Conservation (phyloP, 1,140 invertebrate genomes). For the Andrena cerasifolii region DNA sequence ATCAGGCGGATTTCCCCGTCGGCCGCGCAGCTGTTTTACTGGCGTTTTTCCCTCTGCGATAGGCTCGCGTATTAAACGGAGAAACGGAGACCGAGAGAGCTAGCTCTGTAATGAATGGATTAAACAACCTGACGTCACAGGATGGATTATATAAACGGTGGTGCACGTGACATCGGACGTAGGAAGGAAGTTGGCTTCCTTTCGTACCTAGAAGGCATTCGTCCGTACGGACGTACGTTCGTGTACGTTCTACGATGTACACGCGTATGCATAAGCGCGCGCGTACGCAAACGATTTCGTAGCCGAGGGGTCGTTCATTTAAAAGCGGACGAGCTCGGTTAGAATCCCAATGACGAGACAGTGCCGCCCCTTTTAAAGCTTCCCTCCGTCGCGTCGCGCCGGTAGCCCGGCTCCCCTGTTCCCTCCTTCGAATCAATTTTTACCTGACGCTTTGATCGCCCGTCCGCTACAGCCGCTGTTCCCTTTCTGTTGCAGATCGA, state of each 20-base stretch:
- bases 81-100: slow-evolving; percentile 28
- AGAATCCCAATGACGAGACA: slow-evolving; percentile 62
- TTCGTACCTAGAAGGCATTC: slow-evolving; percentile 72
- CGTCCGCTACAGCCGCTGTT: neutral
- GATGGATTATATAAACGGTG: slow-evolving; percentile 75
- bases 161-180: slow-evolving; percentile 73
- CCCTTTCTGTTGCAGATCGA: neutral
- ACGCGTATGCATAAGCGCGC: neutral
- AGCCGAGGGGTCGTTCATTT: slow-evolving; percentile 65
- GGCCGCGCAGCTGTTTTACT: too few species aligned
- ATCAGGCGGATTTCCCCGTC: too few species aligned
- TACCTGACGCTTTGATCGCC: slow-evolving; percentile 3
- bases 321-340: slow-evolving; percentile 69
- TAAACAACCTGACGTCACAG: slow-evolving; percentile 75
- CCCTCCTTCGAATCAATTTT: neutral
- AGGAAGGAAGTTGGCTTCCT: slow-evolving; percentile 76
- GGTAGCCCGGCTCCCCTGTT: neutral
- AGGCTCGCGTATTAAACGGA: neutral
- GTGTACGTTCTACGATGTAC: too few species aligned
- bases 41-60: slow-evolving; percentile 12
- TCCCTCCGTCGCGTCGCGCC: slow-evolving; percentile 23
- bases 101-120: slow-evolving; percentile 71
- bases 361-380: slow-evolving; percentile 60
- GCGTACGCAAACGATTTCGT: slow-evolving; percentile 53
- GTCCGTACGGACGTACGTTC: slow-evolving; percentile 45